Conservation (phyloP, 2,888 invertebrate genomes). For the Neria commutata region DNA sequence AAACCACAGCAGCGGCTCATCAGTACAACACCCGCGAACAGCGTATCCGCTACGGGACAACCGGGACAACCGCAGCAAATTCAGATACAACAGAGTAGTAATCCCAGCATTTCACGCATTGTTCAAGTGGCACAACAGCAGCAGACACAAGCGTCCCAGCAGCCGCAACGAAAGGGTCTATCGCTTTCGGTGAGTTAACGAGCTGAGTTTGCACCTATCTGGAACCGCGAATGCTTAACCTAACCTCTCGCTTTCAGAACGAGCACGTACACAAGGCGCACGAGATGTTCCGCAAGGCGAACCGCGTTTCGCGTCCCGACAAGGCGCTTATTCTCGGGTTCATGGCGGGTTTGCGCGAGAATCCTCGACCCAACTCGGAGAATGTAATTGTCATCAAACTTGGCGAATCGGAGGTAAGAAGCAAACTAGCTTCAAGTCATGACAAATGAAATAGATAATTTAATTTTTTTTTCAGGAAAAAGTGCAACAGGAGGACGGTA, state of each 20-base stretch:
- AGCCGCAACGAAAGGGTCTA: conserved; percentile 58
- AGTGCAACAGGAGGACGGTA: conserved; percentile 84
- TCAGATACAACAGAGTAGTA: conserved; percentile 39
- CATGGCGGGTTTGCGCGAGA: conserved; percentile 98
- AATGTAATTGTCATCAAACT: conserved; percentile 96
- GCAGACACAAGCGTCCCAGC: conserved; percentile 53
- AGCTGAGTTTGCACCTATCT: background rate
- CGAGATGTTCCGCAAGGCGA: conserved; percentile 96
- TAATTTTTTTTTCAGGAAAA: conserved; percentile 68
- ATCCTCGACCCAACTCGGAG: conserved; percentile 96
- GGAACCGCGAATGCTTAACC: background rate
- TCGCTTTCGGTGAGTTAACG: conserved; percentile 59
- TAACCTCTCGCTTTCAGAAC: conserved; percentile 75
- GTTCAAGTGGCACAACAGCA: conserved; percentile 51
- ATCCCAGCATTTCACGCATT: conserved; percentile 42
- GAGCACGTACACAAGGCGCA: conserved; percentile 97
- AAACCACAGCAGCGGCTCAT: conserved; percentile 53
- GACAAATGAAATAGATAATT: background rate
- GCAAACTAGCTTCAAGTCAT: background rate
- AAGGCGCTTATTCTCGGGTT: conserved; percentile 97
- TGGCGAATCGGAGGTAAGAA: conserved; percentile 77
- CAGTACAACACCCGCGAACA: conserved; percentile 42
- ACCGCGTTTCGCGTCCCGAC: conserved; percentile 94
- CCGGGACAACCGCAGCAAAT: conserved; percentile 39
- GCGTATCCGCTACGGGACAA: conserved; percentile 31